Evolutionary conservation across 2,113 vertebrate genomes (phyloP).

Genomic region (Catharus bicknelli): DNA sequence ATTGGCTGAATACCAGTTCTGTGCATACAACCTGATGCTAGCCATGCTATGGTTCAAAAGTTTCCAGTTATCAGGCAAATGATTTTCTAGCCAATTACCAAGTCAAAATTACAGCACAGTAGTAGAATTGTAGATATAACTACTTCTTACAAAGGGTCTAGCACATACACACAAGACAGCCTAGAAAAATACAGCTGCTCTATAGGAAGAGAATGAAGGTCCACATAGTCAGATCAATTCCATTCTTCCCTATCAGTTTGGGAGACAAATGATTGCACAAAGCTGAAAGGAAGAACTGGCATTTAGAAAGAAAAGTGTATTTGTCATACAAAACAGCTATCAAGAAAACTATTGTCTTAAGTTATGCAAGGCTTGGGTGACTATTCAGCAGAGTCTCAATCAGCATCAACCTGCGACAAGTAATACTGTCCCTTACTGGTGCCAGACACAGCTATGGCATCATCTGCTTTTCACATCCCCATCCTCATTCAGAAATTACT

Average conservation of each 20-base stretch:
- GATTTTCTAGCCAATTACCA: not conserved
- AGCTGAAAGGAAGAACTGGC: slow-evolving; percentile 51
- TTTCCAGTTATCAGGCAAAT: not conserved
- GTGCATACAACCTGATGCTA: not conserved
- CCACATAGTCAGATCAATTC: slow-evolving; percentile 8
- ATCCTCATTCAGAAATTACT: slow-evolving; percentile 36
- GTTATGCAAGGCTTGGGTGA: not conserved
- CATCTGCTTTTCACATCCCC: slow-evolving; percentile 45
- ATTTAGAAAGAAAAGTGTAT: slow-evolving; percentile 53
- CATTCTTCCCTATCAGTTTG: slow-evolving; percentile 52
- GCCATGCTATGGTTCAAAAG: not conserved
- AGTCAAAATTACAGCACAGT: not conserved
- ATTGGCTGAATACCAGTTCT: not conserved
- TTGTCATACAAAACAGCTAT: slow-evolving; percentile 55
- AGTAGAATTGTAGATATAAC: not conserved
- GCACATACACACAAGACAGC: not conserved
- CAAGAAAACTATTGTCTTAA: slow-evolving; percentile 68
- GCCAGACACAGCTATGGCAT: slow-evolving; percentile 60
- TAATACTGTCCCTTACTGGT: slow-evolving; percentile 63
- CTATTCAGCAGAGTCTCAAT: slow-evolving; percentile 62
- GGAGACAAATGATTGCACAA: slow-evolving; percentile 49
- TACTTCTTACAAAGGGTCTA: not conserved
- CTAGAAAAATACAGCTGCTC: slow-evolving; percentile 40
- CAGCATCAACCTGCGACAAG: slow-evolving; percentile 67
- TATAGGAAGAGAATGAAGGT: slow-evolving; percentile 17